These are phyloP conservation scores for Eubasilissa regina DNA, from an alignment of 1,140 invertebrate genomes.

Conservation along the genomic window DNA sequence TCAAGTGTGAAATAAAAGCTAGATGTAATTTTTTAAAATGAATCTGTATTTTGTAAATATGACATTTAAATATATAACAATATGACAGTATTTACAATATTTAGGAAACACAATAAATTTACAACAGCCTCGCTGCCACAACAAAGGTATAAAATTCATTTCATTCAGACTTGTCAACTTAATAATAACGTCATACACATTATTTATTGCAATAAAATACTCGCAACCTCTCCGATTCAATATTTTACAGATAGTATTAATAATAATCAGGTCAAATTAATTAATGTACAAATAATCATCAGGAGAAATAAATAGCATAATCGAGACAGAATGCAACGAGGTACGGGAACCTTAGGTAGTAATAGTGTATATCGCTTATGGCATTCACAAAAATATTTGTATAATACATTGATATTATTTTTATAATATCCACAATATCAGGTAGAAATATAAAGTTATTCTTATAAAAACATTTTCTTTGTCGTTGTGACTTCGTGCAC, in stretches of 20 bases:
- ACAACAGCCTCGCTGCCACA: constrained; percentile 51
- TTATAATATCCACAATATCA: constrained; percentile 52
- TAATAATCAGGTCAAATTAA: constrained; percentile 46
- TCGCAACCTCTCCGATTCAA: constrained; percentile 21
- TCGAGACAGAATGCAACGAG: constrained; percentile 27
- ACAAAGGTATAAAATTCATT: constrained; percentile 56
- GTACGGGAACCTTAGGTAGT: neutral
- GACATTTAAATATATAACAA: constrained; percentile 57
- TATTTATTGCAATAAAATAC: constrained; percentile 54
- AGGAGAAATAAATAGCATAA: constrained; percentile 43
- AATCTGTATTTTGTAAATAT: constrained; percentile 54
- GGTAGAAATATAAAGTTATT: constrained; percentile 56
- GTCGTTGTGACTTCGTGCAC: constrained; percentile 57
- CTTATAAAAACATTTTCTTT: constrained; percentile 47
- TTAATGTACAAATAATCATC: constrained; percentile 32
- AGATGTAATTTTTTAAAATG: constrained; percentile 40
- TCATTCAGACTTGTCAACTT: constrained; percentile 57
- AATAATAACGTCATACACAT: constrained; percentile 45
- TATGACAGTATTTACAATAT: constrained; percentile 57
- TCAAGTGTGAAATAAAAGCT: neutral
- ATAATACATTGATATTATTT: constrained; percentile 47
- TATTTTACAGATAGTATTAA: constrained; percentile 26
- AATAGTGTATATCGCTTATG: constrained; percentile 26
- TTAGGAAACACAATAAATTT: constrained; percentile 53
- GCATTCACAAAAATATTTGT: constrained; percentile 50